These are phyloP conservation scores for Chrysotoxum bicinctum DNA, from an alignment of 2,888 invertebrate genomes.

Conservation along the genomic window DNA sequence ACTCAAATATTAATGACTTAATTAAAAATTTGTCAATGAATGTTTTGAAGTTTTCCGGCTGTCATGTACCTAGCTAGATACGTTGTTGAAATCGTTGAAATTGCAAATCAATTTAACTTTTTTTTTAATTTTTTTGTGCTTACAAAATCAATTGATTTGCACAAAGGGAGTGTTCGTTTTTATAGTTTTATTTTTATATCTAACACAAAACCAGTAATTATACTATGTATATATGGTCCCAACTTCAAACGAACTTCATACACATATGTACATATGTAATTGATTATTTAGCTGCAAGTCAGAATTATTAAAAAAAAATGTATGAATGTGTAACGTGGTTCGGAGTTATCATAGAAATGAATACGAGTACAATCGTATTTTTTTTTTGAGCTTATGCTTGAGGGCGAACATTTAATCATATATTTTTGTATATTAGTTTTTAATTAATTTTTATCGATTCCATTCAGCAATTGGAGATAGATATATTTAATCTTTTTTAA, in stretches of 20 bases:
- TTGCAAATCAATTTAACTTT: background rate
- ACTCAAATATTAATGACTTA: conserved; percentile 14
- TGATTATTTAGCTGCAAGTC: background rate
- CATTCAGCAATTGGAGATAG: background rate
- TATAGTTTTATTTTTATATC: background rate
- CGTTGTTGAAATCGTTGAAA: background rate
- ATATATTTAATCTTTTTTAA: background rate
- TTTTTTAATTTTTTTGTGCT: background rate
- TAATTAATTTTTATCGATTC: background rate
- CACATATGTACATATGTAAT: too few relatives aligned
- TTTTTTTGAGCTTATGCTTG: background rate
- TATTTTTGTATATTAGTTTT: background rate
- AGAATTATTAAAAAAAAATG: background rate
- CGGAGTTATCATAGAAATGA: background rate
- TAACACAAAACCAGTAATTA: background rate
- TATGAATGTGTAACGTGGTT: background rate
- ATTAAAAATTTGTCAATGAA: conserved; percentile 9
- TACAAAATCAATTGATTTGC: background rate
- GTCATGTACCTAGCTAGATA: background rate
- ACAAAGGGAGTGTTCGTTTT: background rate
- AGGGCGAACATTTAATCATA: background rate
- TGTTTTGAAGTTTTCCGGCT: background rate
- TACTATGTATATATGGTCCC: background rate
- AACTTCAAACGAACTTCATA: background rate
- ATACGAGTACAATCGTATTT: background rate